phyloP scores from a whole-genome alignment of 2,113 vertebrate genomes.

The Herpetotheres cachinnans region DNA sequence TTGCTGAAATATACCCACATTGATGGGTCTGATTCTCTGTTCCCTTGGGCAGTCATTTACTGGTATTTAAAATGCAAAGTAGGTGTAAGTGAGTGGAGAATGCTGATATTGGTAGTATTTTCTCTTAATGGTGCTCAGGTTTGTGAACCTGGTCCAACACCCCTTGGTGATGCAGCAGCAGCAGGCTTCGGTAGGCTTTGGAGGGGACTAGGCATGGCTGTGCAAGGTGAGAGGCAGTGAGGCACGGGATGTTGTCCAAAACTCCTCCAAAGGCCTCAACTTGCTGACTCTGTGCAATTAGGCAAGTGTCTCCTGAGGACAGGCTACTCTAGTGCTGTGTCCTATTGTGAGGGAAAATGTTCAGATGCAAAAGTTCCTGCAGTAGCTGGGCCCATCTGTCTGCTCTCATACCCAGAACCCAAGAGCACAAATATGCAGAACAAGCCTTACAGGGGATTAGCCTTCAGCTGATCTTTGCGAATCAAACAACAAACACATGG shows the following conservation, averaged over 20 bases:
- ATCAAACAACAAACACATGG: not conserved
- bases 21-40: constrained; percentile 47
- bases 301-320: not conserved
- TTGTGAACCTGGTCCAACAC: constrained; percentile 53
- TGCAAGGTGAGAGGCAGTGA: not conserved
- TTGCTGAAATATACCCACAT: constrained; percentile 3
- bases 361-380: not conserved
- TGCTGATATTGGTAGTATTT: constrained; percentile 55
- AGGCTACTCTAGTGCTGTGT: not conserved
- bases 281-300: constrained; percentile 11
- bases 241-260: not conserved
- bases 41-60: constrained; percentile 50
- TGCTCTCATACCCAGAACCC: not conserved
- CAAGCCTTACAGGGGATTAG: not conserved
- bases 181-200: not conserved
- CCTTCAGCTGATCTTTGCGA: not conserved
- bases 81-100: not conserved
- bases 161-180: constrained; percentile 36
- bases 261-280: not conserved
- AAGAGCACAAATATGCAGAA: not conserved
- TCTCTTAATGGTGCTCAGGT: not conserved
- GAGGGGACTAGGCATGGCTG: not conserved
- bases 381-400: not conserved
- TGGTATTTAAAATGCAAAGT: constrained; percentile 50
- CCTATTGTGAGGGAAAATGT: not conserved